Conservation (phyloP, 1,140 invertebrate species). For the Colletes gigas region DNA sequence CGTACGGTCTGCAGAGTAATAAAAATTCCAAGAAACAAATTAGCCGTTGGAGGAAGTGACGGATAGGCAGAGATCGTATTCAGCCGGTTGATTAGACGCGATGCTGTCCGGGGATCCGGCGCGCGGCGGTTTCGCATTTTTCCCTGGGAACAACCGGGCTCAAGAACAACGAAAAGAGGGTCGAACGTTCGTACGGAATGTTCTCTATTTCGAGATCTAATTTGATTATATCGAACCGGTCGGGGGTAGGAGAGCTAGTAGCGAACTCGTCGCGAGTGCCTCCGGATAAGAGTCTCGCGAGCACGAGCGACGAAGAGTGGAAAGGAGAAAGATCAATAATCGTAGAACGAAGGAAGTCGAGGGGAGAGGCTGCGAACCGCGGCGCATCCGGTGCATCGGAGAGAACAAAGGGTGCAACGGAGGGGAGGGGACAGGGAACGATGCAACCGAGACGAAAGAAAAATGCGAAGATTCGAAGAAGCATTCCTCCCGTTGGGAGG, state of each 20-base stretch:
- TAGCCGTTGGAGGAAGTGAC: not conserved
- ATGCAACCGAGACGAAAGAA: conserved; percentile 35
- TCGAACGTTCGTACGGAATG: conserved; percentile 6
- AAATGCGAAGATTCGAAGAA: conserved; percentile 46
- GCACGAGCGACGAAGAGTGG: not conserved
- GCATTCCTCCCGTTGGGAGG: conserved; percentile 6
- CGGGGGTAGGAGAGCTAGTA: not conserved
- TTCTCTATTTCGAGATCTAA: conserved; percentile 42
- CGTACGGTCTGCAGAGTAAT: no score
- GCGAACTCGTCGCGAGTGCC: not conserved
- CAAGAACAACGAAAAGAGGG: not conserved
- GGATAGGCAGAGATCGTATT: not conserved
- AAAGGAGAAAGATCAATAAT: conserved; percentile 32
- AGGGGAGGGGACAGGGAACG: not conserved
- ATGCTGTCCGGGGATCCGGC: not conserved
- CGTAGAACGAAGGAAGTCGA: conserved; percentile 9
- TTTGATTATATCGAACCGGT: conserved; percentile 32
- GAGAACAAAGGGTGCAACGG: conserved; percentile 20
- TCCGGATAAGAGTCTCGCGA: not conserved
- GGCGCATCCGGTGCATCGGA: conserved; percentile 34
- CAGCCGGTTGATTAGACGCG: not conserved
- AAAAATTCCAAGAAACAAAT: not conserved
- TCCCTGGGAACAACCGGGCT: not conserved
- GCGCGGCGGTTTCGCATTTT: not conserved
- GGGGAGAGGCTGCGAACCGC: conserved; percentile 19